A percentile compares a stretch with the other conserved stretches of the same genome.
These are phyloP conservation scores for Pocillopora meandrina DNA, from an alignment of 92 coral and sea anemone species.

Conservation along the genomic window DNA sequence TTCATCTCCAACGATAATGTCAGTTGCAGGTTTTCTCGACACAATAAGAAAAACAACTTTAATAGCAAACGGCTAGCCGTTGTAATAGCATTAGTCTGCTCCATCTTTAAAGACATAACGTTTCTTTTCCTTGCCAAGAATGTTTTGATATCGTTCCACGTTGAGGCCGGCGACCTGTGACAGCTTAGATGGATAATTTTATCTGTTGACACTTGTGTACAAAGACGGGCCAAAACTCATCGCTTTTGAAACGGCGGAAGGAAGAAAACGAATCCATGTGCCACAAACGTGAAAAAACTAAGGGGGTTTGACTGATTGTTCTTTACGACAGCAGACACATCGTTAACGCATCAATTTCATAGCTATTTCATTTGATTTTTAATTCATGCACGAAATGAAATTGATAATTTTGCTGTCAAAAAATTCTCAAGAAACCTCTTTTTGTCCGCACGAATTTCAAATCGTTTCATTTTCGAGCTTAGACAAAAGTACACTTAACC, in stretches of 20 bases:
- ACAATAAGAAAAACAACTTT: background rate
- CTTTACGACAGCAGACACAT: background rate
- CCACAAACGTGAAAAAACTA: background rate
- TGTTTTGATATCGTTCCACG: no score
- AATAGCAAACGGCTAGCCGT: background rate
- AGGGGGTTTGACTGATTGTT: background rate
- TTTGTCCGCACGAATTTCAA: background rate
- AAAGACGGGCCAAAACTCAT: background rate
- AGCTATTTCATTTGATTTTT: background rate
- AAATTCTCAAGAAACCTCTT: background rate
- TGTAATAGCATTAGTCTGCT: background rate
- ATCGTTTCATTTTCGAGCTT: background rate
- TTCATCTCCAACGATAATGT: background rate
- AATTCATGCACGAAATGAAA: background rate
- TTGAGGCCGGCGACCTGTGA: background rate
- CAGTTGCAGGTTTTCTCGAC: slow-evolving; percentile 6
- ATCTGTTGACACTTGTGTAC: slow-evolving; percentile 5
- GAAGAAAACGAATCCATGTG: background rate
- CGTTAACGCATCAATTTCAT: background rate
- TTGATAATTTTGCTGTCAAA: background rate
- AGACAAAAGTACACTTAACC: background rate
- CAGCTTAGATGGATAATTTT: background rate
- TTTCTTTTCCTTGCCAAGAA: no score
- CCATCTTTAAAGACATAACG: background rate
- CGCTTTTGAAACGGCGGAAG: slow-evolving; percentile 1